A percentile compares a stretch with the other conserved stretches of the same genome.
These are phyloP conservation scores for Carollia perspicillata DNA, from an alignment of 2,113 vertebrate genomes.

Conservation along the genomic window DNA sequence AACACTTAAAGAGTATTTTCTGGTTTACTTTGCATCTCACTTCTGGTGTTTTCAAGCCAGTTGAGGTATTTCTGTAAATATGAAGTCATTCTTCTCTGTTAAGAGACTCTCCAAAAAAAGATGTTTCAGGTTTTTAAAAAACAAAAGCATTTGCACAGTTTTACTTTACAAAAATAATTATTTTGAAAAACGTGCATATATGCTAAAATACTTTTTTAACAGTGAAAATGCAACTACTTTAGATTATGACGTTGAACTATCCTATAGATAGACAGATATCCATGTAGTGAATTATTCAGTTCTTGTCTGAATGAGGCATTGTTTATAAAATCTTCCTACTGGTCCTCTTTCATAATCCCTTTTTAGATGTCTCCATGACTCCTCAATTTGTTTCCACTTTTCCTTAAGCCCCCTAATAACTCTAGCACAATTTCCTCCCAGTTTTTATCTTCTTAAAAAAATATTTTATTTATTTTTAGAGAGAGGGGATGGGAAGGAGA, in stretches of 20 bases:
- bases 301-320: neutral
- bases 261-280: neutral
- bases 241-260: neutral
- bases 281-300: neutral
- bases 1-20: neutral
- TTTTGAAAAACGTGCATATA: neutral
- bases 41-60: neutral
- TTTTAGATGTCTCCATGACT: neutral
- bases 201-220: neutral
- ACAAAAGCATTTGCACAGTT: neutral
- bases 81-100: neutral
- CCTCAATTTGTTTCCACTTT: neutral
- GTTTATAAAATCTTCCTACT: neutral
- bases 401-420: neutral
- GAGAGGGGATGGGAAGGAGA: no score
- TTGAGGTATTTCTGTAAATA: neutral
- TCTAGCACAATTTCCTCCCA: neutral
- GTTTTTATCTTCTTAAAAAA: no score
- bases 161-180: neutral
- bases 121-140: neutral
- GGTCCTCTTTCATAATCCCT: neutral
- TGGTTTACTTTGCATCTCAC: conserved; percentile 15
- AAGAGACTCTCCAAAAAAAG: neutral
- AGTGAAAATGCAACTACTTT: neutral
- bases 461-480: no score